Conservation (phyloP, 2,797 vertebrate species). For the Falco berigora region DNA sequence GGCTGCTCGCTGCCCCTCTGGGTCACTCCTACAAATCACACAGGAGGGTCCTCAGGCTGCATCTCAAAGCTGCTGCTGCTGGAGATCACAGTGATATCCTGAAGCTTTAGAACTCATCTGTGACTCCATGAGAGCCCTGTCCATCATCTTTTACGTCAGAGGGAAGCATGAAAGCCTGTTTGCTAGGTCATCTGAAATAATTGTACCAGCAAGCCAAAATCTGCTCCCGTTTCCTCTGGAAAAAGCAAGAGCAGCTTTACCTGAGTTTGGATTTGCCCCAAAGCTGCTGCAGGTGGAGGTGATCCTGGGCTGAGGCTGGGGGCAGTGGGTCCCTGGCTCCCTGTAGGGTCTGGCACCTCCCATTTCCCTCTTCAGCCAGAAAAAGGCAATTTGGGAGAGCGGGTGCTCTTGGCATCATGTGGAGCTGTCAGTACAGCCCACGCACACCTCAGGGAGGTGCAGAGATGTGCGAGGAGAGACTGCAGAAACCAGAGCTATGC, state of each 20-base stretch:
- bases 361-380: background rate
- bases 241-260: background rate
- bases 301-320: background rate
- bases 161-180: background rate
- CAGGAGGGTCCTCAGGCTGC: background rate
- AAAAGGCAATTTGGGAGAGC: background rate
- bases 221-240: background rate
- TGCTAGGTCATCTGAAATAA: background rate
- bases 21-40: background rate
- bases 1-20: background rate
- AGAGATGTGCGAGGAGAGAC: background rate
- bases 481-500: background rate
- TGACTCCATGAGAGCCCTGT: background rate
- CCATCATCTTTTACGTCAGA: background rate
- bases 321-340: background rate
- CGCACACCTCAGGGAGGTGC: fast-evolving
- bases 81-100: background rate
- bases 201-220: fast-evolving
- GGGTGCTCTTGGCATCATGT: fast-evolving
- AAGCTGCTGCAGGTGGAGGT: background rate
- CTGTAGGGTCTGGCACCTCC: background rate
- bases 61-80: background rate
- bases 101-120: background rate
- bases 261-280: background rate
- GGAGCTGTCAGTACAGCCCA: background rate